Base-by-base conservation (phyloP, 2,113 vertebrate genomes). In the Prinia subflava region DNA sequence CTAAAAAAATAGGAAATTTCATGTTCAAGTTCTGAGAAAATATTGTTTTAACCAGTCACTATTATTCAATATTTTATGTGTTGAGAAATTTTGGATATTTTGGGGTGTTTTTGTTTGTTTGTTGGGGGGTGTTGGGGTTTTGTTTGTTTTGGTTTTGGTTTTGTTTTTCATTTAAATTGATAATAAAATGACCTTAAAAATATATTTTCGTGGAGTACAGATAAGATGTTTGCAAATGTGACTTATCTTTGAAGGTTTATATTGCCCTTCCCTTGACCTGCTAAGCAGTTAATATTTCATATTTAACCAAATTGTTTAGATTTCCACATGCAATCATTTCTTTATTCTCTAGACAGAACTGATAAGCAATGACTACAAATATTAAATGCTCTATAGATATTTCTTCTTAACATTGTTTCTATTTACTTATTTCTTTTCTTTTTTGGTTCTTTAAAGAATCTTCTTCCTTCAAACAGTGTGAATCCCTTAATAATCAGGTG, bases 241-340 rank as follows among this genome's bases (percentile, higher is more conserved):
- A 50, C 77, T 52, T 69, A 76, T 18, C 41, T 86, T 76, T 79
- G 65, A 84, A 63, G 22, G 3, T 70, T 65, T 64, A 37, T 63
- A 56, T 39, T 56, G 30, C 2, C 15, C 5, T 71, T 75, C 27
- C 41, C 28, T 46, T 69, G n/a, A 18, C 21, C 67, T 73, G 20
- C n/a, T 88, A 83, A 42, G 33, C 52, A 92, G 55, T 47, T 90
- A 68, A 52, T 44, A 83, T 85, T 85, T 88, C 67, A 83, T 56
- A 83, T 15, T 82, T 68, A 60, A 87, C 12, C 14, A 76, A 82
- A 68, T 10, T 15, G 8, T 78, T 91, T 75, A 20, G 24, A 89
- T 85, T 83, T 87, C 21, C 23, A 68, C 27, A 37, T 41, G 15
- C 9, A 68, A 24, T 24, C 30, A 27, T 53, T 92, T 93, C 20